Conservation (phyloP, 2,113 vertebrate species). For the Onychostoma macrolepis region DNA sequence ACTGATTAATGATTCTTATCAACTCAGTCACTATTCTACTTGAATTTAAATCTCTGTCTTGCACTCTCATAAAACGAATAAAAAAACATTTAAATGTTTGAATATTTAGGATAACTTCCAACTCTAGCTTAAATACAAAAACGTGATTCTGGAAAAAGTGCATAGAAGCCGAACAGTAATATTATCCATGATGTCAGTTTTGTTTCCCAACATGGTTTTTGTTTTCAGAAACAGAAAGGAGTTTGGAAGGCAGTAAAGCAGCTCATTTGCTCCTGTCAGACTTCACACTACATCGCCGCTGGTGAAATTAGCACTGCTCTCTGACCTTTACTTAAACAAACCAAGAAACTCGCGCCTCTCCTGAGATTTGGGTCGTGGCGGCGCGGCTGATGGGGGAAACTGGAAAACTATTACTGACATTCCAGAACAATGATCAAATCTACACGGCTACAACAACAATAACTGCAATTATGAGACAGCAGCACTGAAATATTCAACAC, state of each 20-base stretch:
- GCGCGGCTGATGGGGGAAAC: conserved; percentile 25
- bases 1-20: not conserved
- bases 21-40: not conserved
- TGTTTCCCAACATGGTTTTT: not conserved
- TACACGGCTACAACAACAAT: not conserved
- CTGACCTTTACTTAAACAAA: conserved; percentile 35
- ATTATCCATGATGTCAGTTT: not conserved
- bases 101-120: not conserved
- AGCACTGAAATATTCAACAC: not conserved
- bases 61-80: not conserved
- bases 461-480: conserved; percentile 9
- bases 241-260: not conserved
- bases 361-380: conserved; percentile 33
- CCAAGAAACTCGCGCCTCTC: conserved; percentile 40
- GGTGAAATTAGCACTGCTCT: conserved; percentile 15
- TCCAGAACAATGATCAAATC: conserved; percentile 57
- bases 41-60: not conserved
- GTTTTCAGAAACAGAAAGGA: not conserved
- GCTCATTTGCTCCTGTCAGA: not conserved
- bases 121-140: not conserved
- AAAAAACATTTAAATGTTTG: not conserved
- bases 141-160: not conserved
- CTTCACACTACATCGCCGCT: not conserved
- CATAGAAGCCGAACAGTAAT: not conserved
- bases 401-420: conserved; percentile 55